Evolutionary conservation across 2,888 invertebrate species (phyloP).

Genomic region (Polyommatus iphigenia): DNA sequence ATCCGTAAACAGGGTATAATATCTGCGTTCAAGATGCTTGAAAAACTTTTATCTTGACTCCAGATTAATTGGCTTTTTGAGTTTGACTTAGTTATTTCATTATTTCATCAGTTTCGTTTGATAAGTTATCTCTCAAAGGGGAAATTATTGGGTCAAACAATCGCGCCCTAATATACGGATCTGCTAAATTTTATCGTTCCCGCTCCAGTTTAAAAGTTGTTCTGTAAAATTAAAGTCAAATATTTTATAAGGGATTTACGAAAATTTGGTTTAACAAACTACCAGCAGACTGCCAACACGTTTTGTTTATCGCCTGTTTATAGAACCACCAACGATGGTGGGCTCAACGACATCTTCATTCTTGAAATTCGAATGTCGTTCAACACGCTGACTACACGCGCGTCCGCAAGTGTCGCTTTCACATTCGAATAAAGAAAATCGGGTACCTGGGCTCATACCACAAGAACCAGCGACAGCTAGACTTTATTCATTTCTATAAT

Average conservation of each 20-base stretch:
- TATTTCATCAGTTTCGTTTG: not conserved
- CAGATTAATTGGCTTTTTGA: not conserved
- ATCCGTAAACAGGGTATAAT: not conserved
- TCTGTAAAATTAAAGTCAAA: not conserved
- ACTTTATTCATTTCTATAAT: no score
- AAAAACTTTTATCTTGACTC: not conserved
- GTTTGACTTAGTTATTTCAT: constrained; percentile 2
- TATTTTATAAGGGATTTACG: not conserved
- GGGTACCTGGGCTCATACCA: no score
- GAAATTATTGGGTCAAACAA: not conserved
- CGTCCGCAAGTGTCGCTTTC: no score
- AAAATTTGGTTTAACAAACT: not conserved
- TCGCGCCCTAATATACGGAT: not conserved
- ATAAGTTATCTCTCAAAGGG: not conserved
- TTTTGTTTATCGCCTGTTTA: no score
- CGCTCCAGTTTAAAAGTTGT: not conserved
- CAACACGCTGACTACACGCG: no score
- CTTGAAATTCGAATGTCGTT: no score
- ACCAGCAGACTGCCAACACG: no score
- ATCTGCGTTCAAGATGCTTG: not conserved
- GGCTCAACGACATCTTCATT: no score
- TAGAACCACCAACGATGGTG: no score
- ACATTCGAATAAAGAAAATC: no score
- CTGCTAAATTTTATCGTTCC: not conserved
- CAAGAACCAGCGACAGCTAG: no score